Percentiles rank a stretch among this genome's conserved stretches.
These are phyloP conservation scores for Meiosimyza decipiens DNA, from an alignment of 2,888 invertebrate genomes.

Conservation along the genomic window DNA sequence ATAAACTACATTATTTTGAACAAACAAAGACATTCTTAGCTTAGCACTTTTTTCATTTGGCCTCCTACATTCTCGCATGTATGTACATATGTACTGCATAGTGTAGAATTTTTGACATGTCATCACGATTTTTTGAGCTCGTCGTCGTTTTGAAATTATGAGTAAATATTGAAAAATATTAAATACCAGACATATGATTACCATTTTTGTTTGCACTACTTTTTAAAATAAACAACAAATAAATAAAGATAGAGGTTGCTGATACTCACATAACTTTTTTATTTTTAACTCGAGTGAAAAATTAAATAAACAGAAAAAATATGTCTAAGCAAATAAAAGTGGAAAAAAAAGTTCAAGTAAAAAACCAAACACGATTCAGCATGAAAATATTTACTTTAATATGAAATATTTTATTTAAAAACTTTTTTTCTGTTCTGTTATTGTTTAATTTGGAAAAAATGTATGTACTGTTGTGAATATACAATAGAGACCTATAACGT, in stretches of 20 bases:
- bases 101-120: background rate
- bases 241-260: background rate
- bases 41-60: too few relatives aligned
- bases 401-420: background rate
- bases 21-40: too few relatives aligned
- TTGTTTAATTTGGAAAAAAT: too few relatives aligned
- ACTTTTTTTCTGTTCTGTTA: too few relatives aligned
- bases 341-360: background rate
- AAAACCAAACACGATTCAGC: background rate
- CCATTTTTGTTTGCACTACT: background rate
- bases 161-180: background rate
- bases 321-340: background rate
- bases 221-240: background rate
- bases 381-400: background rate
- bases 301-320: background rate
- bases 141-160: background rate
- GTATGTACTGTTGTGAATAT: too few relatives aligned
- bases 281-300: background rate
- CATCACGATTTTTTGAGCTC: slow-evolving; percentile 8
- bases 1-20: too few relatives aligned
- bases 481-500: background rate
- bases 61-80: too few relatives aligned
- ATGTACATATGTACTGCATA: too few relatives aligned
- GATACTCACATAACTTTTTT: background rate
- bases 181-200: background rate